Conservation (phyloP, 2,113 vertebrate species). For the Oreotrochilus melanogaster region DNA sequence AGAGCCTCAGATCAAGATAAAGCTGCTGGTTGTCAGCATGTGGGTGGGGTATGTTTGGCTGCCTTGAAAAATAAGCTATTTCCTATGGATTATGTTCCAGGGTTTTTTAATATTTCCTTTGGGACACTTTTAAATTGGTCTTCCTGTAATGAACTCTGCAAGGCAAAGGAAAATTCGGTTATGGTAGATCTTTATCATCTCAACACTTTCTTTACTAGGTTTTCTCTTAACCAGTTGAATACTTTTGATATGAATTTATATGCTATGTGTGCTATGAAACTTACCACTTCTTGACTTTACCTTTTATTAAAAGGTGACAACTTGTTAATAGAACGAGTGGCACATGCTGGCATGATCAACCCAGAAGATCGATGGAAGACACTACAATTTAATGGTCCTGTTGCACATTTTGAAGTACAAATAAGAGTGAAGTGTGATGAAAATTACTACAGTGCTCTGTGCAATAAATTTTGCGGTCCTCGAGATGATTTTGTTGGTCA, state of each 20-base stretch:
- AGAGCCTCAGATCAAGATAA: constrained; percentile 62
- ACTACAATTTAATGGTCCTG: constrained; percentile 81
- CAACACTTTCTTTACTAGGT: constrained; percentile 9
- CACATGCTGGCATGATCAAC: constrained; percentile 89
- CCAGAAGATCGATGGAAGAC: constrained; percentile 89
- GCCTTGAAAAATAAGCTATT: constrained; percentile 78
- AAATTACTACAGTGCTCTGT: constrained; percentile 91
- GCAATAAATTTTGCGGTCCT: constrained; percentile 93
- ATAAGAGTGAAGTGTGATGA: constrained; percentile 91
- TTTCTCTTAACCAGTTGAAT: constrained; percentile 18
- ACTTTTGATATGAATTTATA: neutral
- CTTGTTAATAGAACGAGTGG: constrained; percentile 88
- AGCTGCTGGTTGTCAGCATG: constrained; percentile 15
- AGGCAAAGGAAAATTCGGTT: constrained; percentile 74
- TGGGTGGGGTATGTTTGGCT: constrained; percentile 71
- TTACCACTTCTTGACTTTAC: neutral
- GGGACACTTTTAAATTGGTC: constrained; percentile 75
- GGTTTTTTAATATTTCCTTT: constrained; percentile 81
- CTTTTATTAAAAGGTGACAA: constrained; percentile 79
- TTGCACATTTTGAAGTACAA: constrained; percentile 85
- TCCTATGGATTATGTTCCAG: constrained; percentile 82
- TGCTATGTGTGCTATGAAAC: neutral
- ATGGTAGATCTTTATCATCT: constrained; percentile 39
- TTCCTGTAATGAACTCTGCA: constrained; percentile 75
- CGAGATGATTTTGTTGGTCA: constrained; percentile 94